phyloP scores from a whole-genome alignment of 2,113 vertebrate genomes.

The Coturnix japonica region DNA sequence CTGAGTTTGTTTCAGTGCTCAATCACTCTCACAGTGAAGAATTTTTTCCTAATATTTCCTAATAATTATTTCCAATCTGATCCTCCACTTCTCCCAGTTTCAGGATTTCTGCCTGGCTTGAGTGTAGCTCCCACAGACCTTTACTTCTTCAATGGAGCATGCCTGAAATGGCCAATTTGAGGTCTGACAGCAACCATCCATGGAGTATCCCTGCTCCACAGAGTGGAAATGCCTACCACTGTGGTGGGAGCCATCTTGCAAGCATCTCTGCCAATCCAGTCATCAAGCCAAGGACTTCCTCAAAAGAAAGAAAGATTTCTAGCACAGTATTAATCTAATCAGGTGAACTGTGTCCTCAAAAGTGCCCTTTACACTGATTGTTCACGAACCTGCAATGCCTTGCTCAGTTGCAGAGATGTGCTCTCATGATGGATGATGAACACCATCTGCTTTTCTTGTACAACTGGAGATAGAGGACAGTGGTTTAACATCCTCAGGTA shows the following conservation, averaged over 20 bases:
- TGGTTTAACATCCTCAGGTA: background rate
- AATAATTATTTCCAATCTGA: too few relatives aligned
- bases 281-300: background rate
- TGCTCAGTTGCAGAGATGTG: background rate
- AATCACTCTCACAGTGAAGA: background rate
- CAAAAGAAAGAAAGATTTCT: background rate
- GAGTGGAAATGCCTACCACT: background rate
- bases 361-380: background rate
- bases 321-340: background rate
- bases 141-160: background rate
- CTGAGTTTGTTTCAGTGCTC: background rate
- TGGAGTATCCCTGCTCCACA: background rate
- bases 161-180: fast-evolving
- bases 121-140: background rate
- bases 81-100: background rate
- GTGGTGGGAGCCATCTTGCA: background rate
- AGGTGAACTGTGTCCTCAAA: background rate
- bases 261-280: background rate
- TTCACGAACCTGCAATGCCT: background rate
- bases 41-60: background rate
- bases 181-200: background rate
- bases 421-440: background rate
- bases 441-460: background rate
- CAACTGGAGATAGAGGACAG: background rate
- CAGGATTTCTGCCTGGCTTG: background rate